phyloP scores from a whole-genome alignment of 1,140 invertebrate species.

The Drosophila pandora region DNA sequence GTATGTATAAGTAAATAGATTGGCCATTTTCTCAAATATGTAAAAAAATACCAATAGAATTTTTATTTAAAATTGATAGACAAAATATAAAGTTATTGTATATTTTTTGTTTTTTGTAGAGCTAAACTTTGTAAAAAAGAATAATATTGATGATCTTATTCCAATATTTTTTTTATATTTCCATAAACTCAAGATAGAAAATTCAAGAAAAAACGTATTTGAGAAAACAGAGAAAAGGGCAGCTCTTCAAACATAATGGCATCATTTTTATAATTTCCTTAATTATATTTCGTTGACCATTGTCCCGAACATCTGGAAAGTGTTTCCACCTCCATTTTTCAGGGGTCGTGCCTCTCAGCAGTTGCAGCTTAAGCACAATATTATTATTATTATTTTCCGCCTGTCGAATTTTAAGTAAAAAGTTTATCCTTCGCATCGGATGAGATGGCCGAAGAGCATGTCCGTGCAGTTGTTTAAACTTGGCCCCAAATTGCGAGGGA shows the following conservation, averaged over 20 bases:
- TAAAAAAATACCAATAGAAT: too few species aligned
- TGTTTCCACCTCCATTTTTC: conserved; percentile 6
- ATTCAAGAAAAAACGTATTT: too few species aligned
- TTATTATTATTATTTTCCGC: conserved; percentile 61
- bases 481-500: conserved; percentile 29
- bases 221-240: not conserved
- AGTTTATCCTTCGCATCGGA: conserved; percentile 48
- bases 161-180: too few species aligned
- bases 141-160: too few species aligned
- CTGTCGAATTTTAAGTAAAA: conserved; percentile 56
- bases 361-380: conserved; percentile 39
- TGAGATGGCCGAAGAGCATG: conserved; percentile 18
- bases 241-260: not conserved
- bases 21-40: too few species aligned
- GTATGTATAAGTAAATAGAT: too few species aligned
- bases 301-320: conserved; percentile 12
- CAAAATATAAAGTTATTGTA: too few species aligned
- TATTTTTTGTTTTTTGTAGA: too few species aligned
- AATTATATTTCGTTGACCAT: conserved; percentile 13
- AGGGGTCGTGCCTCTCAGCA: not conserved
- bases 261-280: conserved; percentile 4
- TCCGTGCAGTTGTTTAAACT: conserved; percentile 56
- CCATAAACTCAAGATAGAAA: too few species aligned
- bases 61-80: too few species aligned
- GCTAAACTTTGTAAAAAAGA: too few species aligned